phyloP scores from a whole-genome alignment of 2,113 vertebrate genomes.

The Stigmatopora argus region DNA sequence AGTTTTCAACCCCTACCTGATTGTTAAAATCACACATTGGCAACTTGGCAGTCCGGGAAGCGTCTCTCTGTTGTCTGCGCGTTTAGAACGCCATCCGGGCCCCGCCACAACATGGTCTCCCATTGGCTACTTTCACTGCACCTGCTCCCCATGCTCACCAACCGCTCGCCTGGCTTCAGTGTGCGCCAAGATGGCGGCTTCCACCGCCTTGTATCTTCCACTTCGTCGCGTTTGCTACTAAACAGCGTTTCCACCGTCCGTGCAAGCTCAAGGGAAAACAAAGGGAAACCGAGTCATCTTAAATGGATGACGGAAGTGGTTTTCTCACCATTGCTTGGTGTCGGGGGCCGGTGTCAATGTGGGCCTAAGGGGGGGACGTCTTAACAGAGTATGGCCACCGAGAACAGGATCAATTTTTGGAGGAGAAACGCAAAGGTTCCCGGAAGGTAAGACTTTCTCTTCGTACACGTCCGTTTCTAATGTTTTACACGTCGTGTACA shows the following conservation, averaged over 20 bases:
- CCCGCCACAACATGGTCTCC: not conserved
- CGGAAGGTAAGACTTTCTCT: constrained; percentile 75
- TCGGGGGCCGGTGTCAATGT: constrained; percentile 21
- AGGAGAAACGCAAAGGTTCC: constrained; percentile 86
- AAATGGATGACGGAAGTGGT: constrained; percentile 11
- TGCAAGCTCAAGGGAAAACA: not conserved
- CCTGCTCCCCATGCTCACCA: constrained; percentile 63
- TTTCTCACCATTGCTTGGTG: constrained; percentile 21
- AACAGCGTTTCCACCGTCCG: constrained; percentile 2
- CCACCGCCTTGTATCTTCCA: constrained; percentile 38
- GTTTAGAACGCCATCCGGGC: constrained; percentile 15
- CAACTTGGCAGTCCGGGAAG: not conserved
- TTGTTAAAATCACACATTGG: not conserved
- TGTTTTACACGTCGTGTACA: not conserved
- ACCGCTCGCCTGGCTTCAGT: constrained; percentile 51
- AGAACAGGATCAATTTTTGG: constrained; percentile 90
- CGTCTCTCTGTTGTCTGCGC: not conserved
- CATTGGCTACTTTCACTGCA: constrained; percentile 66
- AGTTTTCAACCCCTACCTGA: constrained; percentile 1
- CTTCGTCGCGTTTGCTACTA: constrained; percentile 23
- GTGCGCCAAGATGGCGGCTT: constrained; percentile 82
- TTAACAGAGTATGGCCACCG: constrained; percentile 79
- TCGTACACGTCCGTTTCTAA: not conserved
- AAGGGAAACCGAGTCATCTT: not conserved
- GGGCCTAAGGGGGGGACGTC: constrained; percentile 28